Percentiles rank a stretch among this genome's conserved stretches.
Conservation (phyloP, 2,888 invertebrate species). For the Dasysyrphus tricinctus region DNA sequence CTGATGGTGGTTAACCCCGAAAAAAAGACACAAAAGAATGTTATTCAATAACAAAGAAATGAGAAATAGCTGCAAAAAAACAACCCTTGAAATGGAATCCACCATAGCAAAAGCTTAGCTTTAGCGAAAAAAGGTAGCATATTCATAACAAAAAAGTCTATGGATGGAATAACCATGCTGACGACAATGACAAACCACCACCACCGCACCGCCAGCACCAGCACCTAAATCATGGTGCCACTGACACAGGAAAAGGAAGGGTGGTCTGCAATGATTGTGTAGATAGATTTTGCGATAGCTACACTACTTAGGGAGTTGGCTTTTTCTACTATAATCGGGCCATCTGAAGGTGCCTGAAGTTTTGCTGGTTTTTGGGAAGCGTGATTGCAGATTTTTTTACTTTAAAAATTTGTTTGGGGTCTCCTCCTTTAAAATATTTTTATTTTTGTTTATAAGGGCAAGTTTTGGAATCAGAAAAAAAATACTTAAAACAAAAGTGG, state of each 20-base stretch:
- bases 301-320: not conserved
- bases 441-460: not conserved
- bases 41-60: constrained; percentile 71
- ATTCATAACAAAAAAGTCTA: constrained; percentile 44
- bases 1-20: constrained; percentile 64
- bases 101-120: constrained; percentile 16
- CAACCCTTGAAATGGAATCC: constrained; percentile 51
- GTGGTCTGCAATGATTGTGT: constrained; percentile 18
- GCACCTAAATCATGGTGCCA: constrained; percentile 26
- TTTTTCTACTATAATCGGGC: constrained; percentile 39
- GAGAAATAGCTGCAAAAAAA: constrained; percentile 53
- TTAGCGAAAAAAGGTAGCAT: constrained; percentile 28
- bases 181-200: constrained; percentile 72
- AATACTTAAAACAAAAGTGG: too few species aligned
- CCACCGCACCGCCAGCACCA: constrained; percentile 31
- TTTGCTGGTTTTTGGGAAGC: constrained; percentile 38
- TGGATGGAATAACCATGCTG: constrained; percentile 59
- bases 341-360: constrained; percentile 40
- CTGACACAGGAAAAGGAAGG: constrained; percentile 35
- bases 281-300: constrained; percentile 28
- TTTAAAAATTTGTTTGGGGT: not conserved
- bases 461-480: not conserved
- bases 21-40: constrained; percentile 52
- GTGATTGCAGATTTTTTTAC: constrained; percentile 53
- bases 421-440: not conserved